Base-by-base conservation (phyloP, 2,113 vertebrate genomes). In the Aleadryas rufinucha region DNA sequence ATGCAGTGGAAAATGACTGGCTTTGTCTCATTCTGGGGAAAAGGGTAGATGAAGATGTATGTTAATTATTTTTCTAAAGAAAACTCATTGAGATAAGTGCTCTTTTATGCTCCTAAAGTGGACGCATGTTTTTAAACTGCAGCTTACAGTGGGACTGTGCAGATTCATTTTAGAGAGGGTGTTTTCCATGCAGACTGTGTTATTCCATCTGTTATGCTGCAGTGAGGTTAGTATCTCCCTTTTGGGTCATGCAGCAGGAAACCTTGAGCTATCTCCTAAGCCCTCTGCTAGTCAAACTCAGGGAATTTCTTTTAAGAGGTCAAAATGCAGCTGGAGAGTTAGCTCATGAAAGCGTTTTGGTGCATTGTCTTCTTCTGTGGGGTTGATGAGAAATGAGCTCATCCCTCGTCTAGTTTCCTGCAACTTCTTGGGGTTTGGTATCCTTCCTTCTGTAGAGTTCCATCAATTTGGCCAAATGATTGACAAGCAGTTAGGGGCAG, bases 331-430 rank as follows among this genome's bases (percentile, higher is more conserved):
- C 83, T 93, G 94, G 50, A 70, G 41, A 35, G 8, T 53, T 71
- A 20, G 30, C 0, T 2, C 2, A 11, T 1, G 0, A 3, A 59
- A 71, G 47, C 2, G 0, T 56, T 89, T 77, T 78, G 11, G 11
- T 41, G 30, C 3, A 2, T 13, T 63, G 44, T 13, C 64, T 2
- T 2, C 49, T 95, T 94, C 61, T 9, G 22, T 4, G 1, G 12
- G 37, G 2, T 15, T 47, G 41, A 16, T 39, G 56, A 74, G 39
- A 31, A 74, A 71, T 1, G 11, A 41, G 39, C 26, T 93, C 1
- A 3, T 75, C 57, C 22, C 14, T 18, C 8, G 11, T 72, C 47
- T 68, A 31, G n/a, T 83, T 96, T 95, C 75, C 88, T 90, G 87
- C 13, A 76, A 11, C 14, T 53, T 71, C 27, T 21, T 60, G 26